Evolutionary conservation across 2,797 vertebrate genomes (phyloP).

Genomic region (Xiphophorus birchmanni): DNA sequence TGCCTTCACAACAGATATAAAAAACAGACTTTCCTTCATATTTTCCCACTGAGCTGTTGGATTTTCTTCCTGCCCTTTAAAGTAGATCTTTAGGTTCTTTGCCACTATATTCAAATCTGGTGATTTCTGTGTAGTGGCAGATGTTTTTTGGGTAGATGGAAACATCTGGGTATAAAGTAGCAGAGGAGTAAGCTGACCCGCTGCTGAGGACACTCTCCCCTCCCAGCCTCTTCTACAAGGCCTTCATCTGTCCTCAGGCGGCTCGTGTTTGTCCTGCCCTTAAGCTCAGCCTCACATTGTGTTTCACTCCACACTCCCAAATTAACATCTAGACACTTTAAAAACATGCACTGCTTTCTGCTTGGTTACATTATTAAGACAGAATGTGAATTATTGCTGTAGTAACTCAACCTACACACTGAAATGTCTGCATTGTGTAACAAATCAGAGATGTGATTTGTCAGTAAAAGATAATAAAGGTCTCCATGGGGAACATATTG

Average conservation of each 20-base stretch:
- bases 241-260: slow-evolving; percentile 40
- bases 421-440: neutral
- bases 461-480: slow-evolving; percentile 23
- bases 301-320: slow-evolving; percentile 23
- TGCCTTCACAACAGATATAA: neutral
- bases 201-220: neutral
- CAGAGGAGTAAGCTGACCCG: neutral
- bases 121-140: neutral
- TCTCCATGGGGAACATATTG: slow-evolving; percentile 17
- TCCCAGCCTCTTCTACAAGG: slow-evolving; percentile 17
- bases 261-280: slow-evolving; percentile 11
- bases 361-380: slow-evolving; percentile 1
- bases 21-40: neutral
- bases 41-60: neutral
- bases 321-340: slow-evolving; percentile 14
- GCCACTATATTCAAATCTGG: neutral
- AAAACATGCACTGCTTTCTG: slow-evolving; percentile 1
- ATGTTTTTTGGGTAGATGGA: neutral
- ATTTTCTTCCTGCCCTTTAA: neutral
- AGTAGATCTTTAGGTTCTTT: neutral
- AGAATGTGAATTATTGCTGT: neutral
- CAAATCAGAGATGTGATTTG: neutral
- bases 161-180: neutral
- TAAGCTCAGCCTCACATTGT: slow-evolving; percentile 15
- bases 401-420: neutral